These are phyloP conservation scores for Planococcus citri DNA, from an alignment of 1,140 invertebrate genomes.

Conservation along the genomic window DNA sequence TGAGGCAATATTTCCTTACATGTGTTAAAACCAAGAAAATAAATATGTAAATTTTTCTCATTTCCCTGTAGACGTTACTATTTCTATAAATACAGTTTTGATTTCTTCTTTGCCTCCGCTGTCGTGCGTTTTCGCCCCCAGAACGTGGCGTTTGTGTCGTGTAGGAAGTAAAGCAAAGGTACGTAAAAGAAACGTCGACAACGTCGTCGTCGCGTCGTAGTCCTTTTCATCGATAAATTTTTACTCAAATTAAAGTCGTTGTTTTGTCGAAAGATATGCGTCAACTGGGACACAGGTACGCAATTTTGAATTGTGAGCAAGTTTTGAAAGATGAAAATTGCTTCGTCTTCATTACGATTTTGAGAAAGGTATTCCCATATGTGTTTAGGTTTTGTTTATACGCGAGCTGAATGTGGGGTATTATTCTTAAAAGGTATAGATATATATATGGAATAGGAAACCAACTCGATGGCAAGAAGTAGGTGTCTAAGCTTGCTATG, in stretches of 20 bases:
- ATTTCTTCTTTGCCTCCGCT: not conserved
- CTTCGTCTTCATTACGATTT: not conserved
- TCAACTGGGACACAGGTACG: not conserved
- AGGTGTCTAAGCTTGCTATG: too few relatives aligned
- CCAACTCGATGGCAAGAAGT: too few relatives aligned
- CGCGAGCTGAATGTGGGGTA: too few relatives aligned
- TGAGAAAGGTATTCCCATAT: too few relatives aligned
- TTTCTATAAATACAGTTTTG: constrained; percentile 8
- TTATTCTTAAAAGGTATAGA: too few relatives aligned
- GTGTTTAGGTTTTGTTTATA: too few relatives aligned
- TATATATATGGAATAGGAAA: too few relatives aligned
- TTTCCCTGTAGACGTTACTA: not conserved
- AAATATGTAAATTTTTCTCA: constrained; percentile 8
- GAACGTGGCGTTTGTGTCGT: too few relatives aligned
- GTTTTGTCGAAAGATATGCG: not conserved
- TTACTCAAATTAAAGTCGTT: not conserved
- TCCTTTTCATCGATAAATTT: not conserved
- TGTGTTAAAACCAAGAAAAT: constrained; percentile 4
- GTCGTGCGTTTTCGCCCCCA: not conserved
- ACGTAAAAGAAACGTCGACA: too few relatives aligned
- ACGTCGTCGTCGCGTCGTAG: too few relatives aligned
- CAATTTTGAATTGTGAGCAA: not conserved
- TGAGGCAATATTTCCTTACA: not conserved
- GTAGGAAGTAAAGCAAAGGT: too few relatives aligned
- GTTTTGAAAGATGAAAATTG: not conserved